Conservation (phyloP, 1,140 invertebrate species). For the Drosophila orosa region DNA sequence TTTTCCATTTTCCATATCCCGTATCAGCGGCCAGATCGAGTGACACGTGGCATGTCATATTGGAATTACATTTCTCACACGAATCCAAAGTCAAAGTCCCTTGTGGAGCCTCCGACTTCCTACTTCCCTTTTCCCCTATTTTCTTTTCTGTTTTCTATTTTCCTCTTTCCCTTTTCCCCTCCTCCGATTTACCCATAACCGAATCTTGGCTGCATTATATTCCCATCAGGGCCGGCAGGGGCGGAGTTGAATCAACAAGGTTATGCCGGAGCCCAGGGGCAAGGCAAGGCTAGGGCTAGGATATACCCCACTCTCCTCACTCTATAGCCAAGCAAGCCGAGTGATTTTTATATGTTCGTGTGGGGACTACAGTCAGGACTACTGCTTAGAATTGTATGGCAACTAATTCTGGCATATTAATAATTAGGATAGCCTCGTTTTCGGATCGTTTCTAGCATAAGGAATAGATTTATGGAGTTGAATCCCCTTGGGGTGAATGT, state of each 20-base stretch:
- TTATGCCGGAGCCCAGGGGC: constrained; percentile 33
- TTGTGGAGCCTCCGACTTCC: background rate
- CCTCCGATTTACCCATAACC: constrained; percentile 7
- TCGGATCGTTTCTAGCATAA: background rate
- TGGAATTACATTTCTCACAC: constrained; percentile 55
- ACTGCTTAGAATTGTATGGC: background rate
- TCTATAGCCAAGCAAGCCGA: constrained; percentile 2
- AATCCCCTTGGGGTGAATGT: background rate
- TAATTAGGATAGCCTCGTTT: background rate
- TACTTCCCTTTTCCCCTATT: background rate
- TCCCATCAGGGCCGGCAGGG: constrained; percentile 42
- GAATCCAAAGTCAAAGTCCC: constrained; percentile 47
- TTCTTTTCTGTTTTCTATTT: no score
- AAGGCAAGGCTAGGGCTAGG: constrained; percentile 33
- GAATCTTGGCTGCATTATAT: constrained; percentile 52
- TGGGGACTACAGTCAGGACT: background rate
- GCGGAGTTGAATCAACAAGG: constrained; percentile 47
- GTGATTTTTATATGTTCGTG: constrained; percentile 12
- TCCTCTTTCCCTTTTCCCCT: background rate
- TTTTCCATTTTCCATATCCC: constrained; percentile 25
- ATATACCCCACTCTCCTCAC: background rate
- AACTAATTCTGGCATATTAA: no score
- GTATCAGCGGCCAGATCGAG: constrained; percentile 36
- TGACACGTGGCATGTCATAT: constrained; percentile 56
- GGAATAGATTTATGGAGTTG: background rate